A percentile compares a stretch with the other conserved stretches of the same genome.
Conservation (phyloP, 2,888 invertebrate species). For the Labia minor region DNA sequence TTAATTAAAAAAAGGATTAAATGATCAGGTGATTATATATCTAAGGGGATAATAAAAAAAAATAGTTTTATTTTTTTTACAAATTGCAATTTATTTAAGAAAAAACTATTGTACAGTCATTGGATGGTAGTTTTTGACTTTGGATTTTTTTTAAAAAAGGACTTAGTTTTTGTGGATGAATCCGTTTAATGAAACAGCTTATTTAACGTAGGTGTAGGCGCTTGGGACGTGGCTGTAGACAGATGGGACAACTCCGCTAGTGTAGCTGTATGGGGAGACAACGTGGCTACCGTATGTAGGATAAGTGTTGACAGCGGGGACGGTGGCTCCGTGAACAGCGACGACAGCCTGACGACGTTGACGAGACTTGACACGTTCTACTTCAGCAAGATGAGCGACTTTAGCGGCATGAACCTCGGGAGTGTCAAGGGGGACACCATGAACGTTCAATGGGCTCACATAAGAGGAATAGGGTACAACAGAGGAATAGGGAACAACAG, state of each 20-base stretch:
- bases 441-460: neutral
- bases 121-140: neutral
- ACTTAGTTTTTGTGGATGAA: neutral
- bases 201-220: slow-evolving; percentile 17
- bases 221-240: slow-evolving; percentile 22
- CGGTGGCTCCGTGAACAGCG: slow-evolving; percentile 22
- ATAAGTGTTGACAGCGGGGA: slow-evolving; percentile 20
- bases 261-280: slow-evolving; percentile 19
- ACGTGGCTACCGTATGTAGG: slow-evolving; percentile 22
- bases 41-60: no score
- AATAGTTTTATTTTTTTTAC: neutral
- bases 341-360: slow-evolving; percentile 23
- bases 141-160: neutral
- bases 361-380: slow-evolving; percentile 21
- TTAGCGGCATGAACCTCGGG: neutral
- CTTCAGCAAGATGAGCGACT: slow-evolving; percentile 14
- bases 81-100: neutral
- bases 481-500: neutral
- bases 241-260: slow-evolving; percentile 21
- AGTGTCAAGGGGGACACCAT: neutral
- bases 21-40: no score
- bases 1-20: no score
- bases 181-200: neutral
- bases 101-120: neutral
- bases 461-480: neutral